Percentiles rank a stretch among this genome's conserved stretches.
phyloP scores from a whole-genome alignment of 2,888 invertebrate species.

The Lycophotia porphyrea region DNA sequence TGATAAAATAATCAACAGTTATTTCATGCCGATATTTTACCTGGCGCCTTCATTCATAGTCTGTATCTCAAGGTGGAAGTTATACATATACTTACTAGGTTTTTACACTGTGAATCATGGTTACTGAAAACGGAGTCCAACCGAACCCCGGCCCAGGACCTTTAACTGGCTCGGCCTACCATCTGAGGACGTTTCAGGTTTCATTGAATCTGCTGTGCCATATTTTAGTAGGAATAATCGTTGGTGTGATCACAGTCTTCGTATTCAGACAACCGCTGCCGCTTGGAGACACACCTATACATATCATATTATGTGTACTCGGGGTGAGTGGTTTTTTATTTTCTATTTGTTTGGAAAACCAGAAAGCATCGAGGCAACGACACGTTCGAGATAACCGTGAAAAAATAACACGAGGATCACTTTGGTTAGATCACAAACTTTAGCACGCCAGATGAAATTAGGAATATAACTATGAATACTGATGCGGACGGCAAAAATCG shows the following conservation, averaged over 20 bases:
- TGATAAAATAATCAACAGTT: slow-evolving; percentile 56
- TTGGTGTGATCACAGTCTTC: slow-evolving; percentile 73
- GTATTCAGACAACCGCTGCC: slow-evolving; percentile 75
- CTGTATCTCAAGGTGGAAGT: slow-evolving; percentile 22
- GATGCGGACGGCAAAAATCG: no score
- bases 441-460: not conserved
- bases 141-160: not conserved
- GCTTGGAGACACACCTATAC: slow-evolving; percentile 72
- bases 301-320: slow-evolving; percentile 81
- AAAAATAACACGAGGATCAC: not conserved
- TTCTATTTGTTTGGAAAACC: not conserved
- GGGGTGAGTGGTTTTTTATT: slow-evolving; percentile 78
- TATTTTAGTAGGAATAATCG: slow-evolving; percentile 79
- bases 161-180: slow-evolving; percentile 23
- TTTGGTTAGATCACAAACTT: not conserved
- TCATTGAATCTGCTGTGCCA: slow-evolving; percentile 77
- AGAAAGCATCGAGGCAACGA: not conserved
- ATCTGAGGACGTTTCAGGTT: slow-evolving; percentile 75
- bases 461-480: no score
- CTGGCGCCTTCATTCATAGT: slow-evolving; percentile 42
- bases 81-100: not conserved
- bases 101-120: slow-evolving; percentile 44
- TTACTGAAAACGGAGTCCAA: slow-evolving; percentile 40
- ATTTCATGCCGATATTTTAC: slow-evolving; percentile 30
- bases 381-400: not conserved